Base-by-base conservation (phyloP, 2,888 invertebrate species). In the Aplocera efformata region DNA sequence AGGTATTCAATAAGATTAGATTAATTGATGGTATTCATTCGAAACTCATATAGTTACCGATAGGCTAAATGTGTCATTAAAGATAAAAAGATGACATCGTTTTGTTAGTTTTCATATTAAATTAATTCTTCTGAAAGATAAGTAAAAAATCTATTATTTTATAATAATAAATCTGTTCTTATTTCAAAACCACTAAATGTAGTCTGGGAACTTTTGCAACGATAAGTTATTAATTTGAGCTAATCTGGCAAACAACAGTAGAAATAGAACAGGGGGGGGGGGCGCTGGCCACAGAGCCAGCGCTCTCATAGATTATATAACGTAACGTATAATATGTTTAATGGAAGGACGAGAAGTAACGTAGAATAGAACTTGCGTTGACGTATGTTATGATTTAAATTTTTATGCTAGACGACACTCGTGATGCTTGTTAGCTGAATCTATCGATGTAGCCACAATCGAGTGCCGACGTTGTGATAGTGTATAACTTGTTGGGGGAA, bases 351-450 rank as follows among this genome's bases (percentile, higher is more conserved):
- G 50, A 58, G 59, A 58, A 53, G 58, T 63, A 67, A 69, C 66
- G 61, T 63, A 54, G 61, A 58, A 52, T 30, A 42, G 13, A 35
- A n/a, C 51, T 66, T 76, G 61, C 42, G 65, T 79, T 72, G 50
- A 53, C 32, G 56, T 76, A 69, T 60, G 46, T 60, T 60, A 67
- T 72, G 44, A 52, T 71, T 79, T 74, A 37, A 38, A 46, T 56
- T 73, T 77, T 59, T 69, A 62, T 67, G 79, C 39, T 46, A 41
- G 54, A 42, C 37, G 53, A 46, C 39, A 33, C 32, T 22, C 34
- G 21, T 9, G 21, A 4, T 9, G 31, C 13, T 74, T 62, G 42
- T 68, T 36, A 72, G 76, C 72, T 42, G 77, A 75, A 25, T 27
- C 10, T 23, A 13, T 21, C 10, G 10, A 9, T n/a, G 22, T 1